Base-by-base conservation (phyloP, 2,113 vertebrate species). In the Hydropotes inermis region DNA sequence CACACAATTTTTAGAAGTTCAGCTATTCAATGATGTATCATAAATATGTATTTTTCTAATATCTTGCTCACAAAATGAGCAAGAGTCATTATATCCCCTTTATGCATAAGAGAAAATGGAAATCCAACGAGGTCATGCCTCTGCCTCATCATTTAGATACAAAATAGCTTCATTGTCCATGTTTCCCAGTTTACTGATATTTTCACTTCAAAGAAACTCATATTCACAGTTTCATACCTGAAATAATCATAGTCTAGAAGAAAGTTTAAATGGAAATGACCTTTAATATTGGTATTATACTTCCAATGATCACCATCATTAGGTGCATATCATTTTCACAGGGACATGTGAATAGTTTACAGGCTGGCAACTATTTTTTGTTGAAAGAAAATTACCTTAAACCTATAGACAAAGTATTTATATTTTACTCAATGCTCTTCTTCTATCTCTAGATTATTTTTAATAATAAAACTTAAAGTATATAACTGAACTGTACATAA, bases 101-200 rank as follows among this genome's bases (percentile, higher is more conserved):
- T 96, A 88, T 93, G 58, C n/a, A 33, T 82, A 96, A 89, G 47
- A 95, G 94, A 97, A 97, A 91, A 94, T 96, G 60, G 78, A 97
- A 97, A 97, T 90, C 6, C 92, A 97, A 13, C 57, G 85, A 93
- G 90, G 93, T 91, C 88, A 93, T 61, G 76, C 33, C 78, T 97
- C 94, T 87, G 76, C 91, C 82, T 97, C 81, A 89, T 85, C 58
- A 89, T 92, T 94, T 89, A 97, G 36, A 91, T 70, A 90, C 45
- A 88, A 95, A 97, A 91, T 19, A 97, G 74, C 43, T 84, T 92
- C 76, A 82, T 25, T 94, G 74, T 86, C 39, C 19, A 21, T 81
- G 36, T 91, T 87, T 95, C 47, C 54, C 58, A 33, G 54, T 79
- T 96, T 86, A 58, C 36, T 88, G 58, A 93, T 92, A 96, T 45